Evolutionary conservation across 2,888 invertebrate species (phyloP).

Genomic region (Drosophila longiperda): DNA sequence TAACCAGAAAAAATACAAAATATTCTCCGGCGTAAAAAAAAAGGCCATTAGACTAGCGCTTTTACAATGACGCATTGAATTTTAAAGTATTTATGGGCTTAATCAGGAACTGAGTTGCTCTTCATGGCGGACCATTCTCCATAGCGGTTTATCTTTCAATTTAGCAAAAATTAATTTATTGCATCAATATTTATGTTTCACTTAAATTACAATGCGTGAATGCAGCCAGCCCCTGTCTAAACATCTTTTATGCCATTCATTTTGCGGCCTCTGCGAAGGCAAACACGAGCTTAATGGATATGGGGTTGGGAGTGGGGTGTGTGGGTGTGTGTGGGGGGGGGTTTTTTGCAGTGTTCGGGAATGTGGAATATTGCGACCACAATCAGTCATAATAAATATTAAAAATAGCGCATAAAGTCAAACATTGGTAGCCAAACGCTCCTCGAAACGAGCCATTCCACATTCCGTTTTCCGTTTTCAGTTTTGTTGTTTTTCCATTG

Average conservation of each 20-base stretch:
- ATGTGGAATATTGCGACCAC: slow-evolving; percentile 62
- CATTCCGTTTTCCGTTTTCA: slow-evolving; percentile 15
- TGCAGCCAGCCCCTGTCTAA: slow-evolving; percentile 73
- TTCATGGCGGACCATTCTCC: slow-evolving; percentile 5
- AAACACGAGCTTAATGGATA: slow-evolving; percentile 35
- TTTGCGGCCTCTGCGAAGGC: slow-evolving; percentile 37
- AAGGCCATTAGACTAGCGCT: background rate
- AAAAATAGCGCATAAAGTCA: slow-evolving; percentile 78
- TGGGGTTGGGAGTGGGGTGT: background rate
- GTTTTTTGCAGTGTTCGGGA: background rate
- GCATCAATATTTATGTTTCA: slow-evolving; percentile 82
- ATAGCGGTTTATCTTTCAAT: slow-evolving; percentile 54
- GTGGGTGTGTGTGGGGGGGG: too few species aligned
- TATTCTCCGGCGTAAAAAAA: background rate
- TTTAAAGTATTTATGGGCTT: slow-evolving; percentile 2
- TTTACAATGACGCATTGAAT: background rate
- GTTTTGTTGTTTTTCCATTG: slow-evolving; percentile 28
- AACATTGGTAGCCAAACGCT: slow-evolving; percentile 57
- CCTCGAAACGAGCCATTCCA: slow-evolving; percentile 25
- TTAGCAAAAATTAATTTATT: slow-evolving; percentile 79
- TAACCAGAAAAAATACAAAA: background rate
- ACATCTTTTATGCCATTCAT: slow-evolving; percentile 67
- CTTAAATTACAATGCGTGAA: slow-evolving; percentile 82
- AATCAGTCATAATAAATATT: slow-evolving; percentile 80
- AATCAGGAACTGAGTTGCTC: slow-evolving; percentile 21